Base-by-base conservation (phyloP, 37 sponge, comb jelly and placozoan genomes). In the Beroe forskalii region DNA sequence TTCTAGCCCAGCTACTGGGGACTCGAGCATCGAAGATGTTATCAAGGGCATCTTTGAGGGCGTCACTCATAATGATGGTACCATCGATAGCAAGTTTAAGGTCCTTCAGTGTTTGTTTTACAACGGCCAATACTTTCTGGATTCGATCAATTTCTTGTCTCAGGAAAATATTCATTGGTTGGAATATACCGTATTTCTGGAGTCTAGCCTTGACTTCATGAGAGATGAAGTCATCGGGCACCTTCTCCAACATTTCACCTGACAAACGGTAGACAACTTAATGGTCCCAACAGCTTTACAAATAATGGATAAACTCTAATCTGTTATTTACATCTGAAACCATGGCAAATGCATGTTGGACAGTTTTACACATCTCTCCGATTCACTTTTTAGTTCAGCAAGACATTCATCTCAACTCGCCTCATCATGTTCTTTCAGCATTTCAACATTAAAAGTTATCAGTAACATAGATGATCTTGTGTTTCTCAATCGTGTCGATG, bases 31-130 rank as follows among this genome's bases (percentile, higher is more conserved):
- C 99, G 92, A 97, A 99, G 63, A 99, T 99, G 60, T 92, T 91
- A 92, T 99, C 99, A 93, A 99, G 93, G 0, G 97, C 95, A 89
- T 96, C 93, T 30, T 95, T 76, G 32, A 99, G 89, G 41, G 95
- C 94, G 93, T 95, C 98, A 62, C 97, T 96, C 99, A 99, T 99
- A 90, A 99, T 96, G 90, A 99, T 99, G 89, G 99, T 99, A 41
- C 99, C 99, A 76, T 99, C 99, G 67, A 99, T 96, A 93, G 99
- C 99, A 44, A 99, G 92, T 89, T 96, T 90, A 24, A 99, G 94
- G 67, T 99, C 99, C 80, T 94, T 94, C 42, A 99, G 91, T 0
- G 99, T 99, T 90, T 60, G 94, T 27, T 95, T 93, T 20, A 99
- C 97, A 20, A 91, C 55, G 12, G 89, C 43, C 60, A 96, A 95